Evolutionary conservation across 2,113 vertebrate species (phyloP).

Genomic region (Geococcyx californianus): DNA sequence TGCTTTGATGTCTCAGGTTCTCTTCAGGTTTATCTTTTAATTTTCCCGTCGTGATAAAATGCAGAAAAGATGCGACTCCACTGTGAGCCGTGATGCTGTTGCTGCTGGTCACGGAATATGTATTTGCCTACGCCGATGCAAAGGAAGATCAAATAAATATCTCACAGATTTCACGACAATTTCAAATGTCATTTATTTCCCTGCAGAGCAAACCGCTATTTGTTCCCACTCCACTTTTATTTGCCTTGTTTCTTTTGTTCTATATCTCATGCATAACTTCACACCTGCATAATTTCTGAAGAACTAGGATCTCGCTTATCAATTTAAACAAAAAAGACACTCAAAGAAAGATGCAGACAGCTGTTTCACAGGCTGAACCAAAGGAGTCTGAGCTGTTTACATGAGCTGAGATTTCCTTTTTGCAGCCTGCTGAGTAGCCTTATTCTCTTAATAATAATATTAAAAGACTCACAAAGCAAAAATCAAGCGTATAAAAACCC

Average conservation of each 20-base stretch:
- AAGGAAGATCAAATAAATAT: constrained; percentile 12
- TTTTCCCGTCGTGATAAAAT: background rate
- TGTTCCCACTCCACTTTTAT: background rate
- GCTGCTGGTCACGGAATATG: background rate
- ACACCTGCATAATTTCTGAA: constrained; percentile 1
- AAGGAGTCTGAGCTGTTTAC: background rate
- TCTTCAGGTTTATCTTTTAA: background rate
- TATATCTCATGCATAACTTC: constrained; percentile 1
- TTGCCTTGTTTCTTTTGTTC: constrained; percentile 5
- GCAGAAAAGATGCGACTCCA: background rate
- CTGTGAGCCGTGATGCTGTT: too few relatives aligned
- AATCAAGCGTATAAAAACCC: background rate
- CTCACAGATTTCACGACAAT: background rate
- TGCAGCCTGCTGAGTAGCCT: background rate
- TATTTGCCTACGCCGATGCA: background rate
- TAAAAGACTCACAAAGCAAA: background rate
- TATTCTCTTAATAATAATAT: background rate
- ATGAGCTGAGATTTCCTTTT: background rate
- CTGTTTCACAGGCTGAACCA: background rate
- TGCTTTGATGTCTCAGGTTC: background rate
- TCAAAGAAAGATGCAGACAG: background rate
- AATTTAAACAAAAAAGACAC: background rate
- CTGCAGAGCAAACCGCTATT: background rate
- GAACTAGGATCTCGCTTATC: background rate
- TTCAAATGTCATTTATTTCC: background rate